phyloP scores from a whole-genome alignment of 2,797 vertebrate genomes.

The Xiphorhynchus erythropygius region DNA sequence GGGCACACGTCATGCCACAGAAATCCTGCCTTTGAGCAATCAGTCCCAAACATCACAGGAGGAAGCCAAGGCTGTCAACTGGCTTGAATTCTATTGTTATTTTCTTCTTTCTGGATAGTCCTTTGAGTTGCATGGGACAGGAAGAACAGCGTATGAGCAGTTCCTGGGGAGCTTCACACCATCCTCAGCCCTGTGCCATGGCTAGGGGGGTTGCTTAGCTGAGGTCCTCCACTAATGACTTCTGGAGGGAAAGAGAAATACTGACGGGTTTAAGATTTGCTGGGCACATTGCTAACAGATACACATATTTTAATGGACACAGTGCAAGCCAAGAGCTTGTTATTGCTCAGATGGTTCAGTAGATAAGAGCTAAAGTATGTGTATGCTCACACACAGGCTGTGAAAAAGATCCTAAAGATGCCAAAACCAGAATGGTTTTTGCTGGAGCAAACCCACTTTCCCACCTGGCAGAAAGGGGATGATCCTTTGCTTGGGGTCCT shows the following conservation, averaged over 20 bases:
- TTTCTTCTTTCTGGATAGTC: background rate
- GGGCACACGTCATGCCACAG: background rate
- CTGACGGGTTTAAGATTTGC: background rate
- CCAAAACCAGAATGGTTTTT: background rate
- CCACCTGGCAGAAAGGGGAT: conserved; percentile 97
- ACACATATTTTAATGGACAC: background rate
- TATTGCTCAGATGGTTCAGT: background rate
- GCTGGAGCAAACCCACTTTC: background rate
- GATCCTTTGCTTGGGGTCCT: conserved; percentile 96
- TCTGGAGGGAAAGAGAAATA: background rate
- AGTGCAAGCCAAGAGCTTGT: background rate
- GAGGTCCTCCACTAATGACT: background rate
- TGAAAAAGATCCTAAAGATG: background rate
- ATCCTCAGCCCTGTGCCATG: background rate
- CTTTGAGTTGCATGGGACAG: background rate
- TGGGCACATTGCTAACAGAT: background rate
- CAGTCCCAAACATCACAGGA: fast-evolving
- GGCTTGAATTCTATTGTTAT: background rate
- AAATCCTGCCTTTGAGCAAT: background rate
- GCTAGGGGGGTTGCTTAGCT: background rate
- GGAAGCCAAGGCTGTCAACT: background rate
- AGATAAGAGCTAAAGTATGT: background rate
- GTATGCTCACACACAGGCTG: background rate
- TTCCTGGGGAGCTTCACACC: background rate
- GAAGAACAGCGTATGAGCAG: background rate